Percentiles rank a stretch among this genome's conserved stretches.
These are phyloP conservation scores for Tuta absoluta DNA, from an alignment of 2,888 invertebrate species.

Conservation along the genomic window DNA sequence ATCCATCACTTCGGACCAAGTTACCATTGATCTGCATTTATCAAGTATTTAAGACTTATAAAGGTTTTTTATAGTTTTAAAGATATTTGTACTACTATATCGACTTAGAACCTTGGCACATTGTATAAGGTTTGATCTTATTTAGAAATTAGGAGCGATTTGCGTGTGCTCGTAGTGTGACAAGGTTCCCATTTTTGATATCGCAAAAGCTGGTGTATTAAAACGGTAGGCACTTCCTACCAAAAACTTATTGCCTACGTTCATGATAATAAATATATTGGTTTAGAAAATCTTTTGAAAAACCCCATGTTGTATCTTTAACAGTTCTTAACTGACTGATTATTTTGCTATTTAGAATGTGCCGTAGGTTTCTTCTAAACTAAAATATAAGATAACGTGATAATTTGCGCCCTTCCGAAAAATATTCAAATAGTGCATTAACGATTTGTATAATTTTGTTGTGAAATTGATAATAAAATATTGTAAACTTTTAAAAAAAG, in stretches of 20 bases:
- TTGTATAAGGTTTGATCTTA: neutral
- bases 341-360: neutral
- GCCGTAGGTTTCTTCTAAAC: neutral
- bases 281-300: slow-evolving; percentile 7
- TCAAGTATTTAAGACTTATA: slow-evolving; percentile 19
- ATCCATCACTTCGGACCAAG: slow-evolving; percentile 77
- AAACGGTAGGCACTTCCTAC: neutral
- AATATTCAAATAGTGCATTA: neutral
- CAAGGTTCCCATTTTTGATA: neutral
- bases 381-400: neutral
- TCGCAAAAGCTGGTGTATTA: neutral
- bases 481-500: slow-evolving; percentile 1
- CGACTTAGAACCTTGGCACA: slow-evolving; percentile 1
- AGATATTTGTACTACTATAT: neutral
- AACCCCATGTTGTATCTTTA: slow-evolving; percentile 1
- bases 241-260: neutral
- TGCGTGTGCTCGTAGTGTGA: slow-evolving; percentile 5
- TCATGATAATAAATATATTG: neutral
- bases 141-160: neutral
- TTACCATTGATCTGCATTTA: slow-evolving; percentile 82
- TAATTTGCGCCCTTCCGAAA: neutral
- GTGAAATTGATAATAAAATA: slow-evolving; percentile 2
- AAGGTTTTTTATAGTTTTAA: slow-evolving; percentile 9
- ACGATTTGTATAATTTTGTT: neutral
- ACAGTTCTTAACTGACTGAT: neutral